Base-by-base conservation (phyloP, 2,888 invertebrate genomes). In the Smittia sp. region DNA sequence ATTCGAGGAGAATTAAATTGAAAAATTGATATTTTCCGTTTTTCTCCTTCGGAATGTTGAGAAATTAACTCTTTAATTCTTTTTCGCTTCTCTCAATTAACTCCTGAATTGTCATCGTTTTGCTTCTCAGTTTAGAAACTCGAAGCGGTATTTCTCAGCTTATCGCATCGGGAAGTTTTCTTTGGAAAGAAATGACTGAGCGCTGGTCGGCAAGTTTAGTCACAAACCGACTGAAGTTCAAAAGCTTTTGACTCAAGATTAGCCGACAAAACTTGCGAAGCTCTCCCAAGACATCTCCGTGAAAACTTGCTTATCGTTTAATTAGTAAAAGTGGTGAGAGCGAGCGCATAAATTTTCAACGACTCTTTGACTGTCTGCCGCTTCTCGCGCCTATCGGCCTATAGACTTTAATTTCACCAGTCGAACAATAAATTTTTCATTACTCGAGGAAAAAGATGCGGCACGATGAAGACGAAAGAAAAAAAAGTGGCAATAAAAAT, bases 11-110 rank as follows among this genome's bases (percentile, higher is more conserved):
- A 69, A 69, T 69, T 52, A 69, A 69, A 69, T 69, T 69, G 69
- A 69, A 69, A 69, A 69, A 69, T 69, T 69, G 69, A 46, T 52
- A 46, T 41, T 67, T 67, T 24, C 24, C 67, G 41, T 67, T 67
- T 20, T 18, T 1, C 15, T 38, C 18, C 18, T 38, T 38, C 1
- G 41, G 67, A 67, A 67, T 67, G 66, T 24, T n/a, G 32, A 11
- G 13, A 41, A 41, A 67, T 39, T 46, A 67, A 22, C 39, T 39
- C 67, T 24, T n/a, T 67, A 20, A 18, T n/a, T 38, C 62, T n/a
- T 7, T 54, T 54, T 15, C 15, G 6, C 11, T 54, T 15, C 54
- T 15, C 15, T 15, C 54, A 65, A 27, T 13, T 66, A 27, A 6
- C 66, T 66, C 27, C 25, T 20, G 25, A 24, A 67, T 67, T 62